phyloP scores from a whole-genome alignment of 2,888 invertebrate species.

The Drosophila sordidula region DNA sequence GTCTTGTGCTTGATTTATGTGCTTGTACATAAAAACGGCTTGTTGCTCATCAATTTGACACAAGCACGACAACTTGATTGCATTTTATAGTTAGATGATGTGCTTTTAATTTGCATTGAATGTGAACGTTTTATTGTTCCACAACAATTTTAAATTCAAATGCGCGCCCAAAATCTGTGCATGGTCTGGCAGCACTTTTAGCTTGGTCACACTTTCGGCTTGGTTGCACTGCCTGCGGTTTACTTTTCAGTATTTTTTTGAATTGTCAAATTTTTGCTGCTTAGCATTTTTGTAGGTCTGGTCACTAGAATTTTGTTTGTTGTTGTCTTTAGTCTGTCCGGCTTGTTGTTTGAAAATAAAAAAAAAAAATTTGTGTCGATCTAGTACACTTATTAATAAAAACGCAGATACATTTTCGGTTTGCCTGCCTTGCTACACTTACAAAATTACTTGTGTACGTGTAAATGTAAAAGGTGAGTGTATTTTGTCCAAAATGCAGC shows the following conservation, averaged over 20 bases:
- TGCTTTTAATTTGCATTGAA: not conserved
- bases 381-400: conserved; percentile 36
- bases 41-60: conserved; percentile 37
- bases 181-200: conserved; percentile 23
- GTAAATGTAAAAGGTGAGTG: conserved; percentile 63
- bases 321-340: conserved; percentile 42
- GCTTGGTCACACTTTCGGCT: conserved; percentile 8
- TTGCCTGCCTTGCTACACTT: conserved; percentile 19
- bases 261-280: not conserved
- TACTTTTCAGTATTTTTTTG: conserved; percentile 14
- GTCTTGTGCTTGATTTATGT: conserved; percentile 47
- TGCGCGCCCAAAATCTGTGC: not conserved
- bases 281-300: not conserved
- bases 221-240: conserved; percentile 1
- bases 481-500: not conserved
- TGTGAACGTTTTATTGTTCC: not conserved
- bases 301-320: conserved; percentile 33
- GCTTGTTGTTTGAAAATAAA: conserved; percentile 48
- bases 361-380: conserved; percentile 22
- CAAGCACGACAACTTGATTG: conserved; percentile 18
- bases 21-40: conserved; percentile 11
- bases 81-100: conserved; percentile 7
- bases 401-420: conserved; percentile 39
- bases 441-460: conserved; percentile 62
- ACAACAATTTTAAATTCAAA: conserved; percentile 3